Evolutionary conservation across 1,140 invertebrate genomes (phyloP).

Genomic region (Diorhabda carinulata): DNA sequence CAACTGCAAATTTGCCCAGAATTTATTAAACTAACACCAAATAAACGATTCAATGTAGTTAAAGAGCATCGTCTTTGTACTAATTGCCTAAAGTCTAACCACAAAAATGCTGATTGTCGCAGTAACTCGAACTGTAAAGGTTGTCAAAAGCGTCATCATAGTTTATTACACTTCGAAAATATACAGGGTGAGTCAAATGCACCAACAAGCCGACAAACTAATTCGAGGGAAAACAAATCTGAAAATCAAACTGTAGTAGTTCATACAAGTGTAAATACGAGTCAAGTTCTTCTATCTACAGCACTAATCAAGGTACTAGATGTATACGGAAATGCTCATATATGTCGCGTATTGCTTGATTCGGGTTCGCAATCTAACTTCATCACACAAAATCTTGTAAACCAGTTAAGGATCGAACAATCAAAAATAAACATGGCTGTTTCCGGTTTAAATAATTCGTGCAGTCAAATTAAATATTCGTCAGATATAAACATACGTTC

Average conservation of each 20-base stretch:
- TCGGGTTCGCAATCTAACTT: too few species aligned
- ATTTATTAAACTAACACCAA: too few species aligned
- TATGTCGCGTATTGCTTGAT: not conserved
- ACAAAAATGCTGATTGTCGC: not conserved
- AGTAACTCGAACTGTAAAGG: slow-evolving; percentile 10
- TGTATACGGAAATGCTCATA: not conserved
- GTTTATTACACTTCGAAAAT: slow-evolving; percentile 6
- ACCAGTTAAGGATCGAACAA: not conserved
- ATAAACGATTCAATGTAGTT: not conserved
- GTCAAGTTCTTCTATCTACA: not conserved
- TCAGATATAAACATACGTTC: slow-evolving; percentile 8
- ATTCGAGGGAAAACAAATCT: too few species aligned
- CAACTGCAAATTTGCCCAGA: too few species aligned
- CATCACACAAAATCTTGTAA: not conserved
- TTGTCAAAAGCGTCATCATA: slow-evolving; percentile 12
- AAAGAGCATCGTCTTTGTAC: not conserved
- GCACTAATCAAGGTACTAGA: too few species aligned
- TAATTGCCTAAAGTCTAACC: not conserved
- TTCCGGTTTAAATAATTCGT: too few species aligned
- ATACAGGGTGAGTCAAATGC: not conserved
- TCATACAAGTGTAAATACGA: too few species aligned
- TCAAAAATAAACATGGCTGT: not conserved
- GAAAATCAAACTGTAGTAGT: too few species aligned
- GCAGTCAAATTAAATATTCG: too few species aligned
- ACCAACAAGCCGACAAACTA: not conserved